Percentiles rank a stretch among this genome's conserved stretches.
Evolutionary conservation across 2,797 vertebrate species (phyloP).

Genomic region (Tympanoctomys barrerae): DNA sequence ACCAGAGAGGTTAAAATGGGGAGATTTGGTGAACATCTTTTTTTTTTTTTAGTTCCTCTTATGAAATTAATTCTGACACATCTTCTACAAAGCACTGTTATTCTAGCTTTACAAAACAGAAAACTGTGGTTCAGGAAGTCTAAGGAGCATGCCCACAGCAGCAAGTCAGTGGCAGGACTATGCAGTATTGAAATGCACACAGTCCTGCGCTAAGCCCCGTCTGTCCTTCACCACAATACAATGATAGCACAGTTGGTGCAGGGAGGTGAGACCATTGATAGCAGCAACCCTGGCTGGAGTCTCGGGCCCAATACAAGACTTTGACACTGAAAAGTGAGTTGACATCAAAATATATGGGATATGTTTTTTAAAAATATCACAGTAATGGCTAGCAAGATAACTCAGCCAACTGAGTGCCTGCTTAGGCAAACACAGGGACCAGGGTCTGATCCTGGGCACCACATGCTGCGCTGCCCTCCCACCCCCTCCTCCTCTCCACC

Average conservation of each 20-base stretch:
- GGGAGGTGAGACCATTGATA: neutral
- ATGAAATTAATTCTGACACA: neutral
- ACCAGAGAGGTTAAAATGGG: neutral
- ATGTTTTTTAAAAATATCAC: neutral
- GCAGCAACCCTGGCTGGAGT: neutral
- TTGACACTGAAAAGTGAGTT: neutral
- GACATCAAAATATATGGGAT: neutral
- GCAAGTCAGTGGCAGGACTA: neutral
- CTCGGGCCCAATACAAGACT: neutral
- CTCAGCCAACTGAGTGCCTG: no score
- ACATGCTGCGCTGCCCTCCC: no score
- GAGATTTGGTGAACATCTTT: neutral
- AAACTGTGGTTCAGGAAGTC: neutral
- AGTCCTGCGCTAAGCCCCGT: neutral
- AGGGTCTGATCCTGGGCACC: no score
- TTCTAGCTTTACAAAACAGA: neutral
- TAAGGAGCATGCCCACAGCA: neutral
- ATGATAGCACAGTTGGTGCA: no score
- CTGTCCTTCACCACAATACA: neutral
- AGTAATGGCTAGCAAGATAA: no score
- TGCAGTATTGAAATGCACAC: neutral
- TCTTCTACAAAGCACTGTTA: neutral
- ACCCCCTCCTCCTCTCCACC: no score
- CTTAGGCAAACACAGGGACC: no score
- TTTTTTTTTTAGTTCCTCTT: neutral